Percentiles rank a stretch among this genome's conserved stretches.
Evolutionary conservation across 2,888 invertebrate species (phyloP).

Genomic region (Drosophila nr. fundita): DNA sequence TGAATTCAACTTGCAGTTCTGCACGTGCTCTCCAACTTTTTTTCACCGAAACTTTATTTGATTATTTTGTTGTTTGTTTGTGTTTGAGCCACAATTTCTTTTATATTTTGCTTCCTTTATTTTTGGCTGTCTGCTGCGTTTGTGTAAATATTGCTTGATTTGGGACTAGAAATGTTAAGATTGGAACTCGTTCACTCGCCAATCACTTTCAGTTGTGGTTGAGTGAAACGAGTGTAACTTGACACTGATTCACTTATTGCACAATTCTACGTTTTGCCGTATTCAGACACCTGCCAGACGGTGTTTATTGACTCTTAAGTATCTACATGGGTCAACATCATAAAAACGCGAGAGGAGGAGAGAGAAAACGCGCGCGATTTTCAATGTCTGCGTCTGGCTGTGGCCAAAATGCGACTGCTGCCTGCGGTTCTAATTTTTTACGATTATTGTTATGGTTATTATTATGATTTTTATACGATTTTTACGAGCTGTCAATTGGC

Average conservation of each 20-base stretch:
- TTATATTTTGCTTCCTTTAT: slow-evolving; percentile 16
- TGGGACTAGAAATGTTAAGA: slow-evolving; percentile 73
- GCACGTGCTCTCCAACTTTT: slow-evolving; percentile 66
- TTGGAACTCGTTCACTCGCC: slow-evolving; percentile 29
- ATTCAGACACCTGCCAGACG: slow-evolving; percentile 72
- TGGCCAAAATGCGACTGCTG: slow-evolving; percentile 69
- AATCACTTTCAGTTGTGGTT: slow-evolving; percentile 22
- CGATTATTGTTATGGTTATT: slow-evolving; percentile 84
- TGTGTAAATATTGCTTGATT: slow-evolving; percentile 67
- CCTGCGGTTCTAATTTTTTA: slow-evolving; percentile 76
- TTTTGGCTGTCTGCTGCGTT: slow-evolving; percentile 56
- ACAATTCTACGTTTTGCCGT: slow-evolving; percentile 41
- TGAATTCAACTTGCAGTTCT: slow-evolving; percentile 58
- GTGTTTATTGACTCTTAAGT: slow-evolving; percentile 58
- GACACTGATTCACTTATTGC: slow-evolving; percentile 61
- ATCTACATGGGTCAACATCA: slow-evolving; percentile 53
- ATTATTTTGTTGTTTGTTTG: slow-evolving; percentile 28
- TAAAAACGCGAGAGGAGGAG: slow-evolving; percentile 31
- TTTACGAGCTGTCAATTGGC: slow-evolving; percentile 82
- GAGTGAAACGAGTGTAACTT: slow-evolving; percentile 49
- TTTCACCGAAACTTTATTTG: slow-evolving; percentile 35
- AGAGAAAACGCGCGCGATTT: slow-evolving; percentile 48
- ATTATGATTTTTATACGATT: slow-evolving; percentile 80
- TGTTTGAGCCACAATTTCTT: slow-evolving; percentile 17
- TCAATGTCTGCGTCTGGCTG: slow-evolving; percentile 50